Evolutionary conservation across 2,113 vertebrate species (phyloP).

Genomic region (Cricetomys ansorgei): DNA sequence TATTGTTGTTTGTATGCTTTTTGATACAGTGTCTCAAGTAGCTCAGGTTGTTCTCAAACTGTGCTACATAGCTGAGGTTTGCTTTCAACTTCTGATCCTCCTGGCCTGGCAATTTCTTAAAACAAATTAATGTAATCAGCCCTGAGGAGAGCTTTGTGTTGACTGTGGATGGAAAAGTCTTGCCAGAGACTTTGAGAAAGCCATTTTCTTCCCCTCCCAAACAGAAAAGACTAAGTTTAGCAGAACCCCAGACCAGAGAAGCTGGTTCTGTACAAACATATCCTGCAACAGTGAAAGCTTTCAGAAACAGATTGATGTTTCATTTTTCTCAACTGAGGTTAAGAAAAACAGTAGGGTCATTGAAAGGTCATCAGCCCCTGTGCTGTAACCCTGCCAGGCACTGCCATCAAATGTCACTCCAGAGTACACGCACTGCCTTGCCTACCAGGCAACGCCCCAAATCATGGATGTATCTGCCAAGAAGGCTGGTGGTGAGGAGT

Average conservation of each 20-base stretch:
- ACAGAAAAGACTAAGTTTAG: accelerated
- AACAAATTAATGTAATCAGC: neutral
- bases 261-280: accelerated
- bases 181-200: neutral
- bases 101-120: neutral
- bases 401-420: neutral
- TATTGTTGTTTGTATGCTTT: neutral
- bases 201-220: neutral
- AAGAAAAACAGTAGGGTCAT: neutral
- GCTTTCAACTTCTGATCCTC: neutral
- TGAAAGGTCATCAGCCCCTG: slow-evolving; percentile 45
- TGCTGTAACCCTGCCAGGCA: slow-evolving; percentile 21
- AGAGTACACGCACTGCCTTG: accelerated
- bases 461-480: neutral
- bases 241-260: too few relatives aligned
- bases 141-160: neutral
- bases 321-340: slow-evolving; percentile 31
- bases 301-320: neutral
- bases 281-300: neutral
- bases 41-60: neutral
- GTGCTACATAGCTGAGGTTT: neutral
- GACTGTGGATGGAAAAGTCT: neutral
- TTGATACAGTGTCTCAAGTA: neutral
- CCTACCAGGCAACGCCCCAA: neutral
- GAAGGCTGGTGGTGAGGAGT: neutral